These are phyloP conservation scores for Philaethria dido DNA, from an alignment of 2,888 invertebrate species.

Conservation along the genomic window DNA sequence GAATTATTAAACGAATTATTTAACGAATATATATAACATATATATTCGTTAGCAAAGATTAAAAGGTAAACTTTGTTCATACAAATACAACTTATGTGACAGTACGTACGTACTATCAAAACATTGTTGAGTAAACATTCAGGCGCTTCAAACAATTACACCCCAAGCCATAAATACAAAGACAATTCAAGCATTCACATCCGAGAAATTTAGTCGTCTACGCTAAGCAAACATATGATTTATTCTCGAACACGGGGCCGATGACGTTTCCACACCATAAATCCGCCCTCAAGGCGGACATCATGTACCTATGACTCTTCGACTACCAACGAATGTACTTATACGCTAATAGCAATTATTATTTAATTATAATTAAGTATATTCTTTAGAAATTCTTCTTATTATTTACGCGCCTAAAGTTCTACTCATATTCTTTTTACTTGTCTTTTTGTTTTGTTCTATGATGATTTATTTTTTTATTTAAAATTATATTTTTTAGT, in stretches of 20 bases:
- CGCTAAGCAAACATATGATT: slow-evolving; percentile 78
- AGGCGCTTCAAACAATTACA: slow-evolving; percentile 44
- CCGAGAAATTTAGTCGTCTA: slow-evolving; percentile 67
- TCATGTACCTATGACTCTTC: slow-evolving; percentile 69
- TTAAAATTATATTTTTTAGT: too few species aligned
- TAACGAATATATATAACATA: too few species aligned
- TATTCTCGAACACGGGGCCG: slow-evolving; percentile 72
- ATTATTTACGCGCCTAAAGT: too few species aligned
- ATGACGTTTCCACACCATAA: slow-evolving; percentile 83
- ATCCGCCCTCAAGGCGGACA: slow-evolving; percentile 79
- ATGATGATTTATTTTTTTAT: too few species aligned
- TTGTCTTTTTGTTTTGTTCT: too few species aligned
- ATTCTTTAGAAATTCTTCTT: too few species aligned
- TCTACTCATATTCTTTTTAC: too few species aligned
- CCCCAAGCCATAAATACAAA: slow-evolving; percentile 53
- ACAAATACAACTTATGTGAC: slow-evolving; percentile 1
- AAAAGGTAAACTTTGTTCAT: neutral
- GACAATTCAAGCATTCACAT: slow-evolving; percentile 55
- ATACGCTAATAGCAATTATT: neutral
- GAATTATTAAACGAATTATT: too few species aligned
- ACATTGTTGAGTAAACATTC: slow-evolving; percentile 38
- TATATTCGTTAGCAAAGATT: too few species aligned
- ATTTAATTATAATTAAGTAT: neutral
- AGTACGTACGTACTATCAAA: slow-evolving; percentile 10
- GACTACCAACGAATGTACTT: slow-evolving; percentile 62